phyloP scores from a whole-genome alignment of 2,113 vertebrate species.

The Proterorhinus semilunaris region DNA sequence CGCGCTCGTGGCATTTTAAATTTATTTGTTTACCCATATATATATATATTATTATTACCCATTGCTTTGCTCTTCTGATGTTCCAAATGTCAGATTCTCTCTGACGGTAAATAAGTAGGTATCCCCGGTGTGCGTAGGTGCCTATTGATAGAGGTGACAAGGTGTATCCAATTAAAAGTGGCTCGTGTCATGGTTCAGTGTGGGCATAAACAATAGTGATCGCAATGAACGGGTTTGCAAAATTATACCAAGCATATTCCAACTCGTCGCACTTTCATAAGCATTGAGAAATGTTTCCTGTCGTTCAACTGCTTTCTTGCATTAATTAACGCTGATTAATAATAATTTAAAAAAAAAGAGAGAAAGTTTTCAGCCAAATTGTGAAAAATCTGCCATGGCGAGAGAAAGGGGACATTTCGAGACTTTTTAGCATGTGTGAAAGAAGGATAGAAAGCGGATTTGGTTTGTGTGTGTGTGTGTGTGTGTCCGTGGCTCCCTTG shows the following conservation, averaged over 20 bases:
- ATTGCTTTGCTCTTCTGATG: not conserved
- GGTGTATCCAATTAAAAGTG: slow-evolving; percentile 61
- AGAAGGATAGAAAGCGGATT: slow-evolving; percentile 34
- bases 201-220: slow-evolving; percentile 21
- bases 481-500: slow-evolving; percentile 54
- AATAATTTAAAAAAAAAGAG: not conserved
- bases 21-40: slow-evolving; percentile 8
- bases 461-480: slow-evolving; percentile 22
- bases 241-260: not conserved
- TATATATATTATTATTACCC: slow-evolving; percentile 15
- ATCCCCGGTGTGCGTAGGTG: slow-evolving; percentile 11
- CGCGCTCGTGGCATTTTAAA: slow-evolving; percentile 24
- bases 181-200: slow-evolving; percentile 30
- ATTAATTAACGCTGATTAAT: slow-evolving; percentile 17
- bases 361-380: not conserved
- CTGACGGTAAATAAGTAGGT: slow-evolving; percentile 20
- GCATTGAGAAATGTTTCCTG: slow-evolving; percentile 8
- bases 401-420: slow-evolving; percentile 39
- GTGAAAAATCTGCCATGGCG: slow-evolving; percentile 21
- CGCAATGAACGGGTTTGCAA: not conserved
- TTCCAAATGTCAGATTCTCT: slow-evolving; percentile 5
- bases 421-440: slow-evolving; percentile 30
- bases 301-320: not conserved
- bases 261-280: not conserved
- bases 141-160: slow-evolving; percentile 30